A percentile compares a stretch with the other conserved stretches of the same genome.
Conservation (phyloP, 1,140 invertebrate genomes). For the Brachionus paranguensis region DNA sequence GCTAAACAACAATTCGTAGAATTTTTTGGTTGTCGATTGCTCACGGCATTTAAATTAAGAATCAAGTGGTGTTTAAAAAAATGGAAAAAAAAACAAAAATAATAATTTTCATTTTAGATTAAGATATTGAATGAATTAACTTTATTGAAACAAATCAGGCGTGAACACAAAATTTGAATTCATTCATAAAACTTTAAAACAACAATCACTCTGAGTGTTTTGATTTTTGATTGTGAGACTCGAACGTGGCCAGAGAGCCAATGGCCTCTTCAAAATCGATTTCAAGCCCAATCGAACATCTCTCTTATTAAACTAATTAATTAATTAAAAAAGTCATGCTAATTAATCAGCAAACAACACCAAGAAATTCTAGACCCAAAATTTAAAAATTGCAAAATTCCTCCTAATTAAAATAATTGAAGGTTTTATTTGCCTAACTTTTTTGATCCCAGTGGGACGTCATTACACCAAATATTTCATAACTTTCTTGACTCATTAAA, state of each 20-base stretch:
- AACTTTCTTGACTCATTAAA: background rate
- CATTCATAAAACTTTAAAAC: background rate
- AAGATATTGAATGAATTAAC: background rate
- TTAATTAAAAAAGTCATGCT: background rate
- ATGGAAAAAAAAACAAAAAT: background rate
- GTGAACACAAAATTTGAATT: background rate
- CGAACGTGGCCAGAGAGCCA: background rate
- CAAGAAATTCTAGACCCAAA: background rate
- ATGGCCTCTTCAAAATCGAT: slow-evolving; percentile 9
- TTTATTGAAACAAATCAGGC: background rate
- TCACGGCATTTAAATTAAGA: slow-evolving; percentile 32
- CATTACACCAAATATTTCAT: background rate
- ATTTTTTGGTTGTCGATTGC: background rate
- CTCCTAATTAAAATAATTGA: slow-evolving; percentile 13
- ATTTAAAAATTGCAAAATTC: background rate
- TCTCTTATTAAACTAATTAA: background rate
- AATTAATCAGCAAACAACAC: background rate
- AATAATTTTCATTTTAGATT: slow-evolving; percentile 15
- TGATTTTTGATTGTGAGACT: background rate
- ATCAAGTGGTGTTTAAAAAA: slow-evolving; percentile 36
- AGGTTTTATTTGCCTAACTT: background rate
- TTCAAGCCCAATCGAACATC: background rate
- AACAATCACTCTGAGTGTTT: background rate
- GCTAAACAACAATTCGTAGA: background rate
- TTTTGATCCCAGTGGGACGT: background rate